Evolutionary conservation across 2,797 vertebrate species (phyloP).

Genomic region (Trachops cirrhosus): DNA sequence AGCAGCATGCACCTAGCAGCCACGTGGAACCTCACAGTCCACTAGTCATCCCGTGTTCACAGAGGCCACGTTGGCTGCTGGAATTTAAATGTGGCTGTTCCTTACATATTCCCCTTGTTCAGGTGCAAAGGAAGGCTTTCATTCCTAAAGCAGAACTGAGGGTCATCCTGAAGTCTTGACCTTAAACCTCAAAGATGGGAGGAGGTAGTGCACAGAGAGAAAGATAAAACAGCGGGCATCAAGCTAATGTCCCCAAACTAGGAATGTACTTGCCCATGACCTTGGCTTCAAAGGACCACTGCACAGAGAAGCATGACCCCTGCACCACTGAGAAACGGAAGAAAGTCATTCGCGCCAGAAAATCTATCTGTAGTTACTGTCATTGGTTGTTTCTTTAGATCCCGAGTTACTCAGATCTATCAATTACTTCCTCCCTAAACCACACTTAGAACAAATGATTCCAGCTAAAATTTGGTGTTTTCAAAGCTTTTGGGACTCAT

Average conservation of each 20-base stretch:
- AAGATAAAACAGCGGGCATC: constrained; percentile 49
- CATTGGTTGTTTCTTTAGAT: not conserved
- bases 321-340: not conserved
- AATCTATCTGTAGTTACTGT: not conserved
- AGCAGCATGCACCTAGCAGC: constrained; percentile 67
- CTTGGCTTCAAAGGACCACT: not conserved
- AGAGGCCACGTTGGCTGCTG: constrained; percentile 81
- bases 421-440: not conserved
- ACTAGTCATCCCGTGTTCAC: constrained; percentile 83
- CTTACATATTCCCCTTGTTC: constrained; percentile 83
- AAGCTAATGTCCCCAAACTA: constrained; percentile 39
- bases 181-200: constrained; percentile 66
- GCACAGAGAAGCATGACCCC: not conserved
- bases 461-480: not conserved
- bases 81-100: constrained; percentile 83
- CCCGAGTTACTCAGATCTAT: not conserved
- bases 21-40: constrained; percentile 62
- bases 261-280: not conserved
- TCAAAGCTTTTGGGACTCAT: not conserved
- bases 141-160: constrained; percentile 82
- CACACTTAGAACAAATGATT: not conserved
- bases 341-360: not conserved
- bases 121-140: constrained; percentile 83
- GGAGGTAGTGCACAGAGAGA: constrained; percentile 1
- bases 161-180: constrained; percentile 76